phyloP scores from a whole-genome alignment of 2,113 vertebrate genomes.

The Dolichallabes microphthalmus region DNA sequence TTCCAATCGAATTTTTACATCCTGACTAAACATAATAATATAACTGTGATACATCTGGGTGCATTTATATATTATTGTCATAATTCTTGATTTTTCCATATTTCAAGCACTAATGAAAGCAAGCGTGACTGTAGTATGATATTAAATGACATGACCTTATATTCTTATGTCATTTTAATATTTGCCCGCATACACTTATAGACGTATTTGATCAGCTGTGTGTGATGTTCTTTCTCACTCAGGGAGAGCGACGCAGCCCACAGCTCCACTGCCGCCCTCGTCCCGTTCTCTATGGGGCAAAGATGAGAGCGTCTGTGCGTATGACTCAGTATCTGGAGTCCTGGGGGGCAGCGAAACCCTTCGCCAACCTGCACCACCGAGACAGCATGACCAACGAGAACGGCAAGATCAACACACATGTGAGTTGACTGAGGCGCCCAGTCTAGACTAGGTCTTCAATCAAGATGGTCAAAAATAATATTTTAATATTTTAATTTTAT shows the following conservation, averaged over 20 bases:
- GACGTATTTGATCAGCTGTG: slow-evolving; percentile 7
- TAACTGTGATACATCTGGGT: not conserved
- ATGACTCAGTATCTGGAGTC: slow-evolving; percentile 98
- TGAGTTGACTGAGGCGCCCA: slow-evolving; percentile 59
- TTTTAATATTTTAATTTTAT: no score
- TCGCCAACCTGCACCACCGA: slow-evolving; percentile 92
- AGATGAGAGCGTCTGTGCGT: slow-evolving; percentile 94
- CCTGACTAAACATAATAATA: not conserved
- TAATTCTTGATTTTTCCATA: not conserved
- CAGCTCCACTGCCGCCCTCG: slow-evolving; percentile 83
- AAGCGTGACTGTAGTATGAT: not conserved
- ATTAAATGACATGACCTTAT: no score
- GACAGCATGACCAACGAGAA: slow-evolving; percentile 98
- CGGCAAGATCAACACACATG: slow-evolving; percentile 93
- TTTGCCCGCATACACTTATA: not conserved
- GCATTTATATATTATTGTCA: not conserved
- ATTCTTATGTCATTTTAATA: not conserved
- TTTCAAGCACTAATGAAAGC: not conserved
- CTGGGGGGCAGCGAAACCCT: slow-evolving; percentile 98
- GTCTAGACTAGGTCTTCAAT: no score
- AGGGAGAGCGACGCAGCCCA: slow-evolving; percentile 91
- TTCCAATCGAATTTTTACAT: not conserved
- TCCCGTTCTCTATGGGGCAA: slow-evolving; percentile 83
- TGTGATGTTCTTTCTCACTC: slow-evolving; percentile 8
- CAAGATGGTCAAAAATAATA: no score